Evolutionary conservation across 2,888 invertebrate species (phyloP).

Genomic region (Melangyna quadrimaculata): DNA sequence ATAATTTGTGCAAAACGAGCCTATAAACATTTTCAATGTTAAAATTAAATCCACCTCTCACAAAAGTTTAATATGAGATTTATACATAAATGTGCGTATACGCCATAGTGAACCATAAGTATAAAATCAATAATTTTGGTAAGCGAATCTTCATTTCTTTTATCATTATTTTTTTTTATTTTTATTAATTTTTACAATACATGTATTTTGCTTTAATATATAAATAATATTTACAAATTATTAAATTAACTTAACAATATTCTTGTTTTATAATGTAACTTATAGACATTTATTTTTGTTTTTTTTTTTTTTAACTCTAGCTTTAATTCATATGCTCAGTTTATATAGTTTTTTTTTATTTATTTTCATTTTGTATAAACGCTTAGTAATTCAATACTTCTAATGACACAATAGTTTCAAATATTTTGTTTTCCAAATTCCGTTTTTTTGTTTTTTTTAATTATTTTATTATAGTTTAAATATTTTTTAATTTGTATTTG

Average conservation of each 20-base stretch:
- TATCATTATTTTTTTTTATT: conserved; percentile 28
- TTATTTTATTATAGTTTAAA: conserved; percentile 1
- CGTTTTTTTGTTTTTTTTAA: no score
- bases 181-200: conserved; percentile 74
- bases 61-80: not conserved
- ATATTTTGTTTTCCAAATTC: conserved; percentile 26
- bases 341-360: conserved; percentile 36
- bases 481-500: conserved; percentile 56
- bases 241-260: conserved; percentile 73
- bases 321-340: conserved; percentile 54
- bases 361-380: conserved; percentile 58
- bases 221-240: conserved; percentile 72
- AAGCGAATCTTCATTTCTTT: conserved; percentile 10
- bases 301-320: conserved; percentile 60
- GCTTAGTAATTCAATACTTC: conserved; percentile 31
- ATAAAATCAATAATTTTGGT: not conserved
- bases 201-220: conserved; percentile 73
- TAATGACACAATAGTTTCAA: conserved; percentile 43
- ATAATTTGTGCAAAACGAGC: no score
- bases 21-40: no score
- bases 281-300: conserved; percentile 66
- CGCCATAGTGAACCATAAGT: not conserved
- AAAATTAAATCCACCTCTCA: no score
- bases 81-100: not conserved
- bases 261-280: conserved; percentile 35